phyloP scores from a whole-genome alignment of 2,888 invertebrate genomes.

The Perdita meconis region DNA sequence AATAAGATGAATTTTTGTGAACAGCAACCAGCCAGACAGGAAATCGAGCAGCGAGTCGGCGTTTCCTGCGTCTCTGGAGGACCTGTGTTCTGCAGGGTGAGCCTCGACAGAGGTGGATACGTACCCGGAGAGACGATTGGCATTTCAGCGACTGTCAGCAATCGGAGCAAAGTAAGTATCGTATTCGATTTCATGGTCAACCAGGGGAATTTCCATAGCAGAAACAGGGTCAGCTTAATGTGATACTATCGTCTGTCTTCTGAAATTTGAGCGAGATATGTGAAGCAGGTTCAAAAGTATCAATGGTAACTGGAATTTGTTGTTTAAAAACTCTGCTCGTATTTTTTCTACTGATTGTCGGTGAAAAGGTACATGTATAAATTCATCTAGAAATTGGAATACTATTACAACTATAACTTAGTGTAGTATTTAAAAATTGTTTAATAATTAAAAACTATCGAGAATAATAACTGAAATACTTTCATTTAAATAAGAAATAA shows the following conservation, averaged over 20 bases:
- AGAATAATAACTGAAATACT: too few species aligned
- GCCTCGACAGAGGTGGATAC: conserved; percentile 96
- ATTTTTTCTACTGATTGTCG: too few species aligned
- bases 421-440: too few species aligned
- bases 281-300: neutral
- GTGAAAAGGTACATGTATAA: too few species aligned
- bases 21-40: conserved; percentile 95
- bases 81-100: conserved; percentile 93
- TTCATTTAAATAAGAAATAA: too few species aligned
- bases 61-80: conserved; percentile 95
- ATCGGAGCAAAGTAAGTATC: conserved; percentile 90
- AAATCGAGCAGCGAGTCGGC: conserved; percentile 95
- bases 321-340: neutral
- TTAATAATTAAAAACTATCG: too few species aligned
- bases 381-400: too few species aligned
- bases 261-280: conserved; percentile 12
- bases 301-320: neutral
- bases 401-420: too few species aligned
- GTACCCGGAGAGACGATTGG: conserved; percentile 97
- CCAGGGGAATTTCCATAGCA: conserved; percentile 44
- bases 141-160: conserved; percentile 93
- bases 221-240: conserved; percentile 34
- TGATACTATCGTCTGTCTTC: conserved; percentile 28
- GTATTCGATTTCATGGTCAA: conserved; percentile 42
- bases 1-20: neutral